Percentiles rank a stretch among this genome's conserved stretches.
phyloP scores from a whole-genome alignment of 2,888 invertebrate genomes.

The Cynaeus angustus region DNA sequence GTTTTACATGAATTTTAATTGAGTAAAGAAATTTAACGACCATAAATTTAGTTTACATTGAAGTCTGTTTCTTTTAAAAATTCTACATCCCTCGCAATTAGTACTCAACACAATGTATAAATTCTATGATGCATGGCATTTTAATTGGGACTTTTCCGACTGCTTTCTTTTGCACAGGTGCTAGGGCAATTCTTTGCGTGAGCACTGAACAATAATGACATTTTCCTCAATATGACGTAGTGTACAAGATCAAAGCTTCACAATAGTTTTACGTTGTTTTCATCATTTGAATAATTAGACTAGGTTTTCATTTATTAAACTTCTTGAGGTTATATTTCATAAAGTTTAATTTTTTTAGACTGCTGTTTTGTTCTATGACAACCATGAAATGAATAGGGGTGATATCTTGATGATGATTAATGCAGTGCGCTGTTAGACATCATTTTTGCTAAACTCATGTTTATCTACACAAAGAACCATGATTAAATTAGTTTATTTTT shows the following conservation, averaged over 20 bases:
- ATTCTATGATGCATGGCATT: slow-evolving; percentile 14
- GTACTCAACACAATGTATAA: neutral
- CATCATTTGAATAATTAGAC: slow-evolving; percentile 40
- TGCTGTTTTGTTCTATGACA: slow-evolving; percentile 32
- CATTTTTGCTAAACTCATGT: neutral
- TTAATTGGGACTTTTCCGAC: slow-evolving; percentile 17
- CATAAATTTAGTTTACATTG: too few species aligned
- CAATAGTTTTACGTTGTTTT: slow-evolving; percentile 42
- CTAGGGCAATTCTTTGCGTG: slow-evolving; percentile 13
- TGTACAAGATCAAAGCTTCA: slow-evolving; percentile 37
- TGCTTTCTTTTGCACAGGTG: slow-evolving; percentile 9
- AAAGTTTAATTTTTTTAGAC: slow-evolving; percentile 14
- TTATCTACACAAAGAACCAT: slow-evolving; percentile 59
- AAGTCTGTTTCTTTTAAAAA: too few species aligned
- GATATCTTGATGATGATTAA: slow-evolving; percentile 6
- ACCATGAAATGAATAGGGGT: neutral
- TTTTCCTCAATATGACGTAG: slow-evolving; percentile 29
- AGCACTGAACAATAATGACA: slow-evolving; percentile 25
- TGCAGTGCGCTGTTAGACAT: neutral
- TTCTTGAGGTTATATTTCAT: slow-evolving; percentile 39
- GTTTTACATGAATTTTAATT: too few species aligned
- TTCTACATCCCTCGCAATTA: too few species aligned
- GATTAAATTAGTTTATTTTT: too few species aligned
- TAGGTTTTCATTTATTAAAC: slow-evolving; percentile 41
- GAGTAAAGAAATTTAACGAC: too few species aligned